phyloP scores from a whole-genome alignment of 2,888 invertebrate genomes.

The Tetrapedia diversipes region DNA sequence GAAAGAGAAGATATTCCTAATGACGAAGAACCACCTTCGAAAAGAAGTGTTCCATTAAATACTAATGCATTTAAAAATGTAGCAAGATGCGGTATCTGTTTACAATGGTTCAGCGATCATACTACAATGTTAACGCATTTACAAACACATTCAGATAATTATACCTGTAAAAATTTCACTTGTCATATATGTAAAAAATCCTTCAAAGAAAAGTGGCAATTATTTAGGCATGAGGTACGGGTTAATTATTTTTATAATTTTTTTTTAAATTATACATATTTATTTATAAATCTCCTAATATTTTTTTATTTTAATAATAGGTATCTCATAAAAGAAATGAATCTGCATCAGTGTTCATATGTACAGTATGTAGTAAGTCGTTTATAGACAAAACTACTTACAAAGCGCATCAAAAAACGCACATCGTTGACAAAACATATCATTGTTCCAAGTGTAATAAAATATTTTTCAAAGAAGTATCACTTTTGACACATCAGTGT shows the following conservation, averaged over 20 bases:
- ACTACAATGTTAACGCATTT: constrained; percentile 77
- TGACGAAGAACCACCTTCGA: constrained; percentile 64
- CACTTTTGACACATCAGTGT: constrained; percentile 75
- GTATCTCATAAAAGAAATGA: constrained; percentile 73
- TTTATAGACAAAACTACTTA: constrained; percentile 70
- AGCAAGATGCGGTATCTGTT: constrained; percentile 76
- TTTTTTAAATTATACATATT: no score
- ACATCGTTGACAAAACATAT: constrained; percentile 75
- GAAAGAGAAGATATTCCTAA: constrained; percentile 64
- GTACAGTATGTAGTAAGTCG: constrained; percentile 72
- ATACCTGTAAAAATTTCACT: constrained; percentile 70
- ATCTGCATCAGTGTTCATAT: constrained; percentile 56
- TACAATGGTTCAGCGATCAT: constrained; percentile 76
- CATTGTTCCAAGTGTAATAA: constrained; percentile 79
- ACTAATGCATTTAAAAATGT: constrained; percentile 70
- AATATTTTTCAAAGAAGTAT: constrained; percentile 78
- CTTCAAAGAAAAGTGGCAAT: constrained; percentile 77
- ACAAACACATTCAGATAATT: constrained; percentile 75
- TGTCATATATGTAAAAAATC: constrained; percentile 76
- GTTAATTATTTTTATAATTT: constrained; percentile 1
- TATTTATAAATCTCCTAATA: not conserved
- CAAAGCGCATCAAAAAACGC: constrained; percentile 74
- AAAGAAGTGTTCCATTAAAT: constrained; percentile 59
- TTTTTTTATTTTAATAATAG: constrained; percentile 51
- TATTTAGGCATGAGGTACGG: constrained; percentile 76